Evolutionary conservation across 2,113 vertebrate species (phyloP).

Genomic region (Centropus bengalensis): DNA sequence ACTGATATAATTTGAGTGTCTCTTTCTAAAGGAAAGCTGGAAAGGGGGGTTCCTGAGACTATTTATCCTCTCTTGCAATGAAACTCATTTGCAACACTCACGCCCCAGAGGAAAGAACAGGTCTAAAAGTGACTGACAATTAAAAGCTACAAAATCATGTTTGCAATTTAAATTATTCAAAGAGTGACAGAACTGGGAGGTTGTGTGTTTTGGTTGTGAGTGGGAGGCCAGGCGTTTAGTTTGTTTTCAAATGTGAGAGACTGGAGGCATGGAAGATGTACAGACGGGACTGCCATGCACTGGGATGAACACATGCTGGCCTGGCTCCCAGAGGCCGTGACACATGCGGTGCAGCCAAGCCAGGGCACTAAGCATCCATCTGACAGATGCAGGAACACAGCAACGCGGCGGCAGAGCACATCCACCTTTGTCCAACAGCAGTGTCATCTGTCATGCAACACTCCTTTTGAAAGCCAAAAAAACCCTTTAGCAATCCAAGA

Average conservation of each 20-base stretch:
- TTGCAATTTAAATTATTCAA: constrained; percentile 41
- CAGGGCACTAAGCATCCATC: neutral
- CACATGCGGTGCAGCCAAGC: neutral
- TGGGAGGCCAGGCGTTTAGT: neutral
- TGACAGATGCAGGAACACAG: neutral
- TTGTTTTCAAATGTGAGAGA: neutral
- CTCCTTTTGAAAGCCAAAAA: neutral
- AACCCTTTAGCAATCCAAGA: accelerated
- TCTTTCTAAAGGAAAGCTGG: neutral
- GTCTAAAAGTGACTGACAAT: constrained; percentile 58
- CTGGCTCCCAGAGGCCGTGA: neutral
- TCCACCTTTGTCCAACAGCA: neutral
- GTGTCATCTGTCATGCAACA: neutral
- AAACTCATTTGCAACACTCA: constrained; percentile 48
- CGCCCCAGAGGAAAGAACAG: constrained; percentile 44
- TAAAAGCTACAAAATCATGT: constrained; percentile 35
- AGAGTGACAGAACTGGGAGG: constrained; percentile 1
- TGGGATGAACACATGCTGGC: neutral
- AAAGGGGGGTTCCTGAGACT: constrained; percentile 7
- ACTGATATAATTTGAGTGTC: neutral
- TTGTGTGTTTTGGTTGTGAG: neutral
- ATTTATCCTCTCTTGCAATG: constrained; percentile 29
- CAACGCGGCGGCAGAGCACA: neutral
- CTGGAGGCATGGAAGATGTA: neutral
- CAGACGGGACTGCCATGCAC: neutral